phyloP scores from a whole-genome alignment of 2,797 vertebrate genomes.

The Pipistrellus pygmaeus region DNA sequence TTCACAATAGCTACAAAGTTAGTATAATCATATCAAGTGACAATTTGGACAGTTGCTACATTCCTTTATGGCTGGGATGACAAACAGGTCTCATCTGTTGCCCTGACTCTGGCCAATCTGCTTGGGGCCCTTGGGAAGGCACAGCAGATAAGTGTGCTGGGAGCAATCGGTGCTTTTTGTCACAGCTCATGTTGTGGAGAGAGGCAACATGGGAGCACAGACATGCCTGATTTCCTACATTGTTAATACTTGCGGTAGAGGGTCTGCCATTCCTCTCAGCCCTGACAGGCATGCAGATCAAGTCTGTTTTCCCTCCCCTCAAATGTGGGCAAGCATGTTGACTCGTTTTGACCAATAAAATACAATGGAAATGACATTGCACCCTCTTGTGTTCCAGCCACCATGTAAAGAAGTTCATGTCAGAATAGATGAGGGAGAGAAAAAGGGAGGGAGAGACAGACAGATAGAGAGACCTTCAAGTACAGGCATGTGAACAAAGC shows the following conservation, averaged over 20 bases:
- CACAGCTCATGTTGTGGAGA: neutral
- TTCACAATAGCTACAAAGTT: neutral
- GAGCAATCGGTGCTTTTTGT: neutral
- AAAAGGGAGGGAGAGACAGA: neutral
- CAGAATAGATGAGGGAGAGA: neutral
- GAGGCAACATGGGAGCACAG: rapidly evolving
- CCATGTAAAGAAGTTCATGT: neutral
- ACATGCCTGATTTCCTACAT: neutral
- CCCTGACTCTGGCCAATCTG: neutral
- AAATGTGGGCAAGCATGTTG: neutral
- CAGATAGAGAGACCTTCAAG: neutral
- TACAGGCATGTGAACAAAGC: neutral
- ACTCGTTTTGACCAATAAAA: neutral
- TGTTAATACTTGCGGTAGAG: neutral
- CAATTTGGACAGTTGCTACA: neutral
- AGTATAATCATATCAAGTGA: neutral
- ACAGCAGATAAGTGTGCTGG: neutral
- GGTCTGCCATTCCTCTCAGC: neutral
- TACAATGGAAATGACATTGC: neutral
- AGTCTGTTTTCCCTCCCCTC: neutral
- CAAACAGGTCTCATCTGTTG: neutral
- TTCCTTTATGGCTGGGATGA: neutral
- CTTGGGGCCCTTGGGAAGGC: neutral
- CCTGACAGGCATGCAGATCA: neutral
- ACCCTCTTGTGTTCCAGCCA: neutral